Conservation (phyloP, 2,888 invertebrate species). For the Dryadula phaetusa region DNA sequence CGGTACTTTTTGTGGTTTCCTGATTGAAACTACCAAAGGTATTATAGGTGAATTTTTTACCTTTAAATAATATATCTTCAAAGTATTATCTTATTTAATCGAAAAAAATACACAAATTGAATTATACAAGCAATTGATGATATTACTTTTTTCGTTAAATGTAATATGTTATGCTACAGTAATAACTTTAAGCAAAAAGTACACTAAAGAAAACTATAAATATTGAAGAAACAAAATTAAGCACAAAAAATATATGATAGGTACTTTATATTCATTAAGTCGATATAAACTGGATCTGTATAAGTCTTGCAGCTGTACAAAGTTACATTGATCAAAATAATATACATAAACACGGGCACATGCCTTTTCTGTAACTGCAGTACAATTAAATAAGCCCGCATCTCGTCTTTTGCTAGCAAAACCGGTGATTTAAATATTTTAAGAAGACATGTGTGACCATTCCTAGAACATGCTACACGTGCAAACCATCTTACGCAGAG, state of each 20-base stretch:
- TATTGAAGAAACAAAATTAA: neutral
- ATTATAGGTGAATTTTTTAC: no score
- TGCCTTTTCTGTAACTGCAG: slow-evolving; percentile 24
- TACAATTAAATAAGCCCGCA: slow-evolving; percentile 53
- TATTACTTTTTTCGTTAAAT: neutral
- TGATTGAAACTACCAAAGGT: no score
- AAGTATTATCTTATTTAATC: no score
- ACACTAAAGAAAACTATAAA: neutral
- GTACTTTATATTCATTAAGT: neutral
- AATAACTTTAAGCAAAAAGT: no score
- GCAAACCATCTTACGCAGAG: slow-evolving; percentile 59
- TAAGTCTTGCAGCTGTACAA: slow-evolving; percentile 21
- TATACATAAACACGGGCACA: slow-evolving; percentile 27
- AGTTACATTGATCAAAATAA: slow-evolving; percentile 19
- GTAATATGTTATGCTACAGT: neutral
- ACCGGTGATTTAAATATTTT: slow-evolving; percentile 51
- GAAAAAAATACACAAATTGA: no score
- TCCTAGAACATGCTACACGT: slow-evolving; percentile 76
- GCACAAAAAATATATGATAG: neutral
- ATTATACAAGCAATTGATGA: no score
- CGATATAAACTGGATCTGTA: slow-evolving; percentile 5
- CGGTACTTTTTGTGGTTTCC: slow-evolving; percentile 3
- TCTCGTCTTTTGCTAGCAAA: slow-evolving; percentile 47
- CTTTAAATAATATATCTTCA: no score
- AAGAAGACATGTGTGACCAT: slow-evolving; percentile 66